A percentile compares a stretch with the other conserved stretches of the same genome.
These are phyloP conservation scores for Taenioides sp. DNA, from an alignment of 2,797 vertebrate genomes.

Conservation along the genomic window DNA sequence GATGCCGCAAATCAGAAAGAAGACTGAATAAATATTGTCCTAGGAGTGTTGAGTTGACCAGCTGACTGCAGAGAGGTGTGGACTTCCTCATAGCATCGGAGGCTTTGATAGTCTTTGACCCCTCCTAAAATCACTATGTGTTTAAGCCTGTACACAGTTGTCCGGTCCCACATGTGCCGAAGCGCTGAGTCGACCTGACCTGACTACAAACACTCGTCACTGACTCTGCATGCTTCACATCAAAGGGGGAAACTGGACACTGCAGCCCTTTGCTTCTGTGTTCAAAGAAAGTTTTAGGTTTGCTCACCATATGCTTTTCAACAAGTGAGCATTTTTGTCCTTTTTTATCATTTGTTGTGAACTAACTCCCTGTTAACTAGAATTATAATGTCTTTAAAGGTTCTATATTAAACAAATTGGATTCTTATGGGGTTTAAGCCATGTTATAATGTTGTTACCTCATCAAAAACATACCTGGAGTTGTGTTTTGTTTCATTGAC, in stretches of 20 bases:
- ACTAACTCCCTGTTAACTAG: too few species aligned
- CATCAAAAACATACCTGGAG: too few species aligned
- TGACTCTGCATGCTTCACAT: not conserved
- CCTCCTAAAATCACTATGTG: conserved; percentile 38
- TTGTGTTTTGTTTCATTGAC: too few species aligned
- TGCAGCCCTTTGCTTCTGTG: not conserved
- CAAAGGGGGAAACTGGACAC: not conserved
- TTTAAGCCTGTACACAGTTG: conserved; percentile 35
- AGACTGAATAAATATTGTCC: too few species aligned
- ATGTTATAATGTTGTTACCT: too few species aligned
- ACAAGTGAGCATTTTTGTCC: not conserved
- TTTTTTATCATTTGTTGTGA: too few species aligned
- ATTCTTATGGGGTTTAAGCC: too few species aligned
- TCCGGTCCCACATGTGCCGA: conserved; percentile 17
- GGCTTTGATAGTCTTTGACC: conserved; percentile 33
- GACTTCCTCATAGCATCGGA: conserved; percentile 54
- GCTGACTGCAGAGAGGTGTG: conserved; percentile 61
- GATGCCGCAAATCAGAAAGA: too few species aligned
- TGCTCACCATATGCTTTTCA: not conserved
- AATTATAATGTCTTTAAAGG: too few species aligned
- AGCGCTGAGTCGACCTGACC: conserved; percentile 27
- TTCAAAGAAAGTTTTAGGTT: not conserved
- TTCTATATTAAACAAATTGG: too few species aligned
- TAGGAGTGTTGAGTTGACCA: conserved; percentile 42
- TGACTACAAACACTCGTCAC: conserved; percentile 23